phyloP scores from a whole-genome alignment of 2,113 vertebrate species.

The Cinclus mexicanus region DNA sequence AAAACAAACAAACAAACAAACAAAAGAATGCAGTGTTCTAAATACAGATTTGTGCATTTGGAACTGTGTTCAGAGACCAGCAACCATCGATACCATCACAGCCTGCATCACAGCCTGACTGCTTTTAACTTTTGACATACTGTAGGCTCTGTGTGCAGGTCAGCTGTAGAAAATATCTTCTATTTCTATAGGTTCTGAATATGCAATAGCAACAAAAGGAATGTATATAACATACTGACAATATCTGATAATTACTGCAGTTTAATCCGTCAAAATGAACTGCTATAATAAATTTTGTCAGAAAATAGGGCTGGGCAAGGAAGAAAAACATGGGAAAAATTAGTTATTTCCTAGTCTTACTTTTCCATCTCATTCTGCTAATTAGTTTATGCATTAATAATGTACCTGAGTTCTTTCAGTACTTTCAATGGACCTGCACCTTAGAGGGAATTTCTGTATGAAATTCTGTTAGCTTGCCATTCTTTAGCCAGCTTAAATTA shows the following conservation, averaged over 20 bases:
- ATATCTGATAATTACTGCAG: not conserved
- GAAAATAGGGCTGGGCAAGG: not conserved
- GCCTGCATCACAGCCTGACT: not conserved
- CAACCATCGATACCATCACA: not conserved
- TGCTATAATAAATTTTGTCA: not conserved
- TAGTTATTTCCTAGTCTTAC: not conserved
- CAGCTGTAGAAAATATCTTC: not conserved
- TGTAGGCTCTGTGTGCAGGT: not conserved
- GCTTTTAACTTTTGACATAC: not conserved
- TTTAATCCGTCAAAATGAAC: not conserved
- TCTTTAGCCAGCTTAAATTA: not conserved
- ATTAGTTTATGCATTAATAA: not conserved
- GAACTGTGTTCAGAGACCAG: not conserved
- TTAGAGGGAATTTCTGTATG: not conserved
- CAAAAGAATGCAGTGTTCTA: not conserved
- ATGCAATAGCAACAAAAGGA: not conserved
- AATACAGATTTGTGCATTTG: constrained; percentile 24
- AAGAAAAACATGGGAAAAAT: not conserved
- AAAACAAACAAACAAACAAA: not conserved
- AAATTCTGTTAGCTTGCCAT: not conserved
- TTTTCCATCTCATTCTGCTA: not conserved
- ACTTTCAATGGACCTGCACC: not conserved
- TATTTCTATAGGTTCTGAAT: not conserved
- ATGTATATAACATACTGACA: not conserved
- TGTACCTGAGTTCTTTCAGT: not conserved